Evolutionary conservation across 2,888 invertebrate species (phyloP).

Genomic region (Pogonocherus hispidulus): DNA sequence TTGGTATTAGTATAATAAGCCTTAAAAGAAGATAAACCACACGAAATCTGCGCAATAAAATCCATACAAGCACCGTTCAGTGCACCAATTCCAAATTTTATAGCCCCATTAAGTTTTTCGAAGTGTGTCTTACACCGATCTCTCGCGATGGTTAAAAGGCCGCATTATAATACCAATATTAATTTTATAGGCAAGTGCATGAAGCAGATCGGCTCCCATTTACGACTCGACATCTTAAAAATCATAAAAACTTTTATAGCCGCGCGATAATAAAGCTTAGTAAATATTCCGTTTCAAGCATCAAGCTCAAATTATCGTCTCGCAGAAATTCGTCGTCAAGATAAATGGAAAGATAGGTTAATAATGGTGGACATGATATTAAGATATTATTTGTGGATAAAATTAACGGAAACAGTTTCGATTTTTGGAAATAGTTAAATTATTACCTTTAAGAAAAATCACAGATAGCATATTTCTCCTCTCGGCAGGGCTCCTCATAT

Average conservation of each 20-base stretch:
- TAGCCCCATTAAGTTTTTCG: neutral
- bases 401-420: too few species aligned
- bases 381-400: too few species aligned
- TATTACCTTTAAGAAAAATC: too few species aligned
- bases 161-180: constrained; percentile 26
- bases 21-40: neutral
- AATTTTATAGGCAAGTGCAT: constrained; percentile 29
- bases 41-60: neutral
- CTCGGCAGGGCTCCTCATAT: too few species aligned
- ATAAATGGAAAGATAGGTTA: too few species aligned
- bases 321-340: too few species aligned
- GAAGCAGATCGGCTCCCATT: constrained; percentile 26
- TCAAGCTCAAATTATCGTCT: constrained; percentile 49
- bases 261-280: constrained; percentile 43
- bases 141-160: constrained; percentile 17
- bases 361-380: too few species aligned
- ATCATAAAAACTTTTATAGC: constrained; percentile 29
- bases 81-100: constrained; percentile 9
- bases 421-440: too few species aligned
- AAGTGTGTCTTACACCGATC: constrained; percentile 19
- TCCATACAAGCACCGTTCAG: neutral
- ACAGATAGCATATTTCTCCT: too few species aligned
- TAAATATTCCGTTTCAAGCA: constrained; percentile 46
- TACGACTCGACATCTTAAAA: constrained; percentile 26
- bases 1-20: neutral